These are phyloP conservation scores for Oegoconia quadripuncta DNA, from an alignment of 2,888 invertebrate genomes.

Conservation along the genomic window DNA sequence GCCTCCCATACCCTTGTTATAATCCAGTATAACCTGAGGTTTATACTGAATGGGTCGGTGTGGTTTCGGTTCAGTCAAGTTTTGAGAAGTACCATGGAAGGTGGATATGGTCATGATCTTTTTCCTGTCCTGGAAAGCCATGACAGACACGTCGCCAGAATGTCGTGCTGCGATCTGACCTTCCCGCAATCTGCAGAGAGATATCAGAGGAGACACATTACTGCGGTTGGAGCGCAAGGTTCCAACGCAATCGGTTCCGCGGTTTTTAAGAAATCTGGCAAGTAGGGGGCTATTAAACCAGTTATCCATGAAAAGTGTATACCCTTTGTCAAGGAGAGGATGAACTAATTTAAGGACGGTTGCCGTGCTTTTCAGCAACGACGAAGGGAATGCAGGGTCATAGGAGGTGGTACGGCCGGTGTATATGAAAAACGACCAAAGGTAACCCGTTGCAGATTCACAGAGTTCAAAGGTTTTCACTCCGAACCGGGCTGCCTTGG, in stretches of 20 bases:
- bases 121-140: not conserved
- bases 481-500: constrained; percentile 15
- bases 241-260: constrained; percentile 19
- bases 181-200: too few relatives aligned
- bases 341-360: not conserved
- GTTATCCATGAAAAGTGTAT: constrained; percentile 10
- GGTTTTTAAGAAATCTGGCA: constrained; percentile 14
- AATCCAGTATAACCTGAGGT: constrained; percentile 7
- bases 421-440: constrained; percentile 19
- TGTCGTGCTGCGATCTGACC: too few relatives aligned
- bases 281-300: constrained; percentile 13
- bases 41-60: too few relatives aligned
- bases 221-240: too few relatives aligned
- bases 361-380: too few relatives aligned
- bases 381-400: too few relatives aligned
- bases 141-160: not conserved
- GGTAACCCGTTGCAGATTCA: constrained; percentile 18
- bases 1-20: constrained; percentile 10
- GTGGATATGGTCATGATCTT: not conserved
- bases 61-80: too few relatives aligned
- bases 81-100: too few relatives aligned
- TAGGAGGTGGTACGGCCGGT: constrained; percentile 1
- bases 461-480: constrained; percentile 20
- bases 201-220: too few relatives aligned
- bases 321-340: too few relatives aligned